A percentile compares a stretch with the other conserved stretches of the same genome.
phyloP scores from a whole-genome alignment of 1,140 invertebrate genomes.

The Tigriopus japonicus region DNA sequence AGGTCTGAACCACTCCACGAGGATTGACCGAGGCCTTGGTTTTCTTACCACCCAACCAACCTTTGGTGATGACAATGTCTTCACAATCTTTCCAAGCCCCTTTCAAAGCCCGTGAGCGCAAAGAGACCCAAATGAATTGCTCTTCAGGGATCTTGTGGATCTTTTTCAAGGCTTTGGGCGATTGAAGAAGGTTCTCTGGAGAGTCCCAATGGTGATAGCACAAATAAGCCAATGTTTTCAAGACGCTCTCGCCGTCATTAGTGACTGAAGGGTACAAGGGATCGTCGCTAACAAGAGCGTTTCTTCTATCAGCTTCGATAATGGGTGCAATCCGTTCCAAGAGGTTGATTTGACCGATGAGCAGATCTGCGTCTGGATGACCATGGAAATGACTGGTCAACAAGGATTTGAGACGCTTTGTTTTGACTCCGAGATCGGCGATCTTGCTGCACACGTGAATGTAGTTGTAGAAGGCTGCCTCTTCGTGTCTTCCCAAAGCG shows the following conservation, averaged over 20 bases:
- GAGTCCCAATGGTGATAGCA: not conserved
- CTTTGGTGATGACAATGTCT: not conserved
- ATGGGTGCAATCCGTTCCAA: not conserved
- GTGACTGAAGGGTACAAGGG: not conserved
- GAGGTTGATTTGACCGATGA: conserved; percentile 3
- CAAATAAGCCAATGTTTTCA: not conserved
- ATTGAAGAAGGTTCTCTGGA: conserved; percentile 1
- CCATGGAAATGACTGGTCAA: not conserved
- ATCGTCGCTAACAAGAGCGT: not conserved
- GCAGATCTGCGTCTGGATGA: not conserved
- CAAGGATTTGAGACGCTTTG: not conserved
- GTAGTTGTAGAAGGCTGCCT: not conserved
- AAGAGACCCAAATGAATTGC: not conserved
- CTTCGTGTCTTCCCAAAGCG: conserved; percentile 4
- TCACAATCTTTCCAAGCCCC: not conserved
- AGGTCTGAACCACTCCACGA: not conserved
- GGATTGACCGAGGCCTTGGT: not conserved
- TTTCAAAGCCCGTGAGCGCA: not conserved
- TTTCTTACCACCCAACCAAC: conserved; percentile 4
- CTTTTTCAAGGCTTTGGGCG: not conserved
- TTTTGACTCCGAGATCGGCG: not conserved
- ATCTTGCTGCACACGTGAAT: not conserved
- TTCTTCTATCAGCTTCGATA: not conserved
- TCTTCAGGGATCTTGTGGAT: not conserved
- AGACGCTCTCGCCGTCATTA: not conserved